Base-by-base conservation (phyloP, 1,140 invertebrate species). In the Plutomurus gul region DNA sequence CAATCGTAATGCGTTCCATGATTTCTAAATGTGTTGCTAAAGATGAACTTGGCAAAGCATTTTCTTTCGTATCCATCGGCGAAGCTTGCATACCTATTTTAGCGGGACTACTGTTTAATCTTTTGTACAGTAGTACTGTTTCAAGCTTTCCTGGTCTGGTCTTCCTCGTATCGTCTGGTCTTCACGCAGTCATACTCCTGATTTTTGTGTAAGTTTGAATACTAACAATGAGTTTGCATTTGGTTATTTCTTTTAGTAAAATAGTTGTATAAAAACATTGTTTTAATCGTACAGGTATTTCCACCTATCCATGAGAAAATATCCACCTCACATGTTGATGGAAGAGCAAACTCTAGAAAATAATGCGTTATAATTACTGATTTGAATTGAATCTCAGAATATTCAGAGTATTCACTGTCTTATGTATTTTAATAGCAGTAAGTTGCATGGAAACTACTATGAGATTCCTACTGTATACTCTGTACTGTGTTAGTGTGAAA, bases 11-110 rank as follows among this genome's bases (percentile, higher is more conserved):
- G 71, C 39, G 81, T 20, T 70, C 60, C 11, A 79, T 82, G 78
- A 51, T 82, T 10, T 82, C 81, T 3, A 82, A 82, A 74, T 80
- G 79, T 47, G 79, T 82, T 4, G 71, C 78, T 3, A 80, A 76
- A 39, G 78, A 82, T 51, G 81, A 82, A 47, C 30, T 82, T 1
- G 81, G 60, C 3, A 82, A 82, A 70, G 75, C 76, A 4, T 82
- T 82, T 39, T 80, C 81, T 0, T 80, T 82, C 49, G 81, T 82
- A 0, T 77, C 81, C 10, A 77, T 76, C 47, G 78, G 71, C 11
- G 81, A 82, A 60, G 73, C 79, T 4, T 71, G 43, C 22, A 72
- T 78, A n/a, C 81, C 81, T 13, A 79, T 82, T 47, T n/a, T 80
- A 7, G 79, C 81, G 0, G 70, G 47, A 5, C 18, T 77, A 16